Evolutionary conservation across 53 echinoderm and acorn worm species (phyloP), one percentile per base, ranked within the genome.

Genomic region (Hippasteria phrygiana): DNA sequence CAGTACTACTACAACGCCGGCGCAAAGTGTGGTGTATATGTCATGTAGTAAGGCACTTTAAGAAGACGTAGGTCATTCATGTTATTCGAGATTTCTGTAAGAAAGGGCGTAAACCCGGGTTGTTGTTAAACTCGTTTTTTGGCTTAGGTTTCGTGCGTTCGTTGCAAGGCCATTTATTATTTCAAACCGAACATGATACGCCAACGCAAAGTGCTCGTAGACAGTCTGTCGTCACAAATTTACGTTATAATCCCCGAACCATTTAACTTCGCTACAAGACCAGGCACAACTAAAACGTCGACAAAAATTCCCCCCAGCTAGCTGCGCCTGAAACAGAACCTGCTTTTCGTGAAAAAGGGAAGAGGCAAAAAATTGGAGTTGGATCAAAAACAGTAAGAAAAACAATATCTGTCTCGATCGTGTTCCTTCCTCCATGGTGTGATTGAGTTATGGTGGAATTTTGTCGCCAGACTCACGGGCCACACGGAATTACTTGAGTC

Each of bases 401-500:
- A 42, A 22, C 65, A 81, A 43, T 38, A 17, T 38, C 73, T 37
- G 5, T 48, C 26, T 12, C 27, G 14, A 67, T 37, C 24, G 43
- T 9, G 62, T 20, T 62, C 62, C n/a, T n/a, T n/a, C n/a, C n/a
- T n/a, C n/a, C n/a, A n/a, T 8, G 62, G 5, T 22, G 38, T 84
- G 84, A 70, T 69, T 83, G 24, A 84, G 84, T 84, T 84, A 69
- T 29, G n/a, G 82, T 59, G 81, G 81, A 80, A 90, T 90, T 72
- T 81, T 32, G 27, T 47, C 26, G 78, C 78, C 72, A 89, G 89
- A 89, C 89, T 78, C 27, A 6, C 6, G 17, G 78, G 53, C 89
- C 78, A 89, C 78, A 37, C 70, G 40, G 59, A 78, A 89, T 89
- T 89, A 89, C 69, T 71, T 78, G 79, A 70, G 71, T 89, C 76